A percentile compares a stretch with the other conserved stretches of the same genome.
Evolutionary conservation across 2,113 vertebrate species (phyloP).

Genomic region (Callospermophilus lateralis): DNA sequence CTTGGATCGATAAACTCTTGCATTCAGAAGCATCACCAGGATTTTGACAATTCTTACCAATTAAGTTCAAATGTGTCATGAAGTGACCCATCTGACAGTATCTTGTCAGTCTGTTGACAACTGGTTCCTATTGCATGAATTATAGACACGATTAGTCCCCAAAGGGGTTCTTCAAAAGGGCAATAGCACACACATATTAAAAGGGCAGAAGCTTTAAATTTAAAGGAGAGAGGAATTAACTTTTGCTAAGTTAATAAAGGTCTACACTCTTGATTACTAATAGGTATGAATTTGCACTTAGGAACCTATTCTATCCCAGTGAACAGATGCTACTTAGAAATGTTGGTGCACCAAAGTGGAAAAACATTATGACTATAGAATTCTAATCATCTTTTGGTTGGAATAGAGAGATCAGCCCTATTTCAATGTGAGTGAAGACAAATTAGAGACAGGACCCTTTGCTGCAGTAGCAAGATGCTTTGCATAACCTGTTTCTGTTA

Average conservation of each 20-base stretch:
- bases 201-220: conserved; percentile 27
- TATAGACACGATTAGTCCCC: conserved; percentile 2
- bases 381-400: conserved; percentile 30
- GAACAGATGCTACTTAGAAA: conserved; percentile 62
- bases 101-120: conserved; percentile 63
- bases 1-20: conserved; percentile 53
- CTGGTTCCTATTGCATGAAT: conserved; percentile 69
- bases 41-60: conserved; percentile 69
- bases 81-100: conserved; percentile 57
- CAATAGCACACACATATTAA: neutral
- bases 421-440: conserved; percentile 1
- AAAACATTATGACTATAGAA: neutral
- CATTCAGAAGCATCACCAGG: neutral
- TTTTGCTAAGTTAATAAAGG: conserved; percentile 31
- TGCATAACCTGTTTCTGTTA: neutral
- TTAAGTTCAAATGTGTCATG: conserved; percentile 62
- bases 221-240: conserved; percentile 65
- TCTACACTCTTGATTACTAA: conserved; percentile 74
- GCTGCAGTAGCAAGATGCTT: neutral
- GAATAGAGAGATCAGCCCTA: neutral
- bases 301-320: conserved; percentile 67
- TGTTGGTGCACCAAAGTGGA: conserved; percentile 52
- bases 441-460: neutral
- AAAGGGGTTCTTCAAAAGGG: conserved; percentile 59
- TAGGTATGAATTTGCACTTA: conserved; percentile 73